Evolutionary conservation across 2,888 invertebrate species (phyloP), one percentile per base, ranked within the genome.

Genomic region (Bellardia bayeri): DNA sequence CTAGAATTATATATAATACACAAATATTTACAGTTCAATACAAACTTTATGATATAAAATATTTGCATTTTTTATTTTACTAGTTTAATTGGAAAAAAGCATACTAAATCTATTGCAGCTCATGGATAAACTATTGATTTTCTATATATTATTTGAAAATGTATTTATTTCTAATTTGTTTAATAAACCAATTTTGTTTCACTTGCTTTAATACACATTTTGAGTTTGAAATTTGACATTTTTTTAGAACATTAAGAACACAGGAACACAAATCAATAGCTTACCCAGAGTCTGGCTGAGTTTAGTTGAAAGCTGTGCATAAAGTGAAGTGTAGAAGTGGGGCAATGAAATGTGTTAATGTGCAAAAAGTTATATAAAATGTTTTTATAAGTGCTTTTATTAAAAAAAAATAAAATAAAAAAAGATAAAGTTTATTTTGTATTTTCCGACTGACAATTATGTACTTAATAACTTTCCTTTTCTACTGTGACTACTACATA

Each of bases 101-200:
- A 40, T 64, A 61, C 61, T 63, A 74, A 63, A 72, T 76, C 82
- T 85, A 78, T 80, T 54, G 89, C 91, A 94, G 94, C 95, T 95
- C 95, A 95, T 95, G 95, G 95, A 95, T 95, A 95, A 95, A 95
- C 95, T 95, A 95, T 95, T 95, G 95, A 95, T 89, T 89, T 86
- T 89, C 86, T 13, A 45, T 76, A 14, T 68, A 71, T 54, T 13
- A 69, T 33, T 64, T 49, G 30, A 63, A 58, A 85, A 80, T 66
- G 51, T 40, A 30, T 2, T 37, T 90, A 90, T 89, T 91, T 93
- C 90, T 90, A 54, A 54, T 23, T 58, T 58, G 2, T 58, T 23
- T 58, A 23, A 23, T 5, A 33, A 61, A 79, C 69, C 66, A 66
- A 81, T 63, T 71, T 2, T 7, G 40, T 58, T 0, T 51, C 30